Percentiles rank a stretch among this genome's conserved stretches.
Evolutionary conservation across 2,113 vertebrate species (phyloP).

Genomic region (Rana temporaria): DNA sequence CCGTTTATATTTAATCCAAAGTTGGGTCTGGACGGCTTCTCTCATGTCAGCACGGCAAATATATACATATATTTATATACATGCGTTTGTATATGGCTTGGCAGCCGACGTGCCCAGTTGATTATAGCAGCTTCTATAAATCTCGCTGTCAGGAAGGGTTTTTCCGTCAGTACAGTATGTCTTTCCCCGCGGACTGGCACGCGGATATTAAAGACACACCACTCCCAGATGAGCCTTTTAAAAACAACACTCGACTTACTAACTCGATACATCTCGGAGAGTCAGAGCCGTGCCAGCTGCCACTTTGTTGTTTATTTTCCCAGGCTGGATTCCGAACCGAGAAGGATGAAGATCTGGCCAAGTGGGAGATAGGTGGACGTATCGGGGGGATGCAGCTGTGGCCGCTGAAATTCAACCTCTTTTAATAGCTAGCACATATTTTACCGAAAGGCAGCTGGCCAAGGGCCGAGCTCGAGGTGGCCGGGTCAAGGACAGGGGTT

Average conservation of each 20-base stretch:
- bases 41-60: conserved; percentile 49
- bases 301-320: not conserved
- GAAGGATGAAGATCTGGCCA: not conserved
- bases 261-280: not conserved
- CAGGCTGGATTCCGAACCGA: not conserved
- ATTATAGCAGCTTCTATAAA: conserved; percentile 55
- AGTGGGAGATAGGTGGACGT: not conserved
- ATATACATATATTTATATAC: conserved; percentile 51
- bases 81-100: conserved; percentile 50
- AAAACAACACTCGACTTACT: conserved; percentile 18
- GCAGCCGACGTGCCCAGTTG: conserved; percentile 33
- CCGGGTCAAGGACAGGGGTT: no score
- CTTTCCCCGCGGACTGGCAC: not conserved
- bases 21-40: conserved; percentile 40
- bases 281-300: not conserved
- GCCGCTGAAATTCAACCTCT: not conserved
- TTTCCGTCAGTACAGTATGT: conserved; percentile 43
- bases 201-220: conserved; percentile 27
- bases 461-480: no score
- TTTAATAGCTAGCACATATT: not conserved
- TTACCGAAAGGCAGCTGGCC: not conserved
- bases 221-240: conserved; percentile 2
- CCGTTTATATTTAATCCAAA: conserved; percentile 49
- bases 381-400: not conserved
- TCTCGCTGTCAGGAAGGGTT: conserved; percentile 52